These are phyloP conservation scores for Phalacrocorax carbo DNA, from an alignment of 2,113 vertebrate species.

Conservation along the genomic window DNA sequence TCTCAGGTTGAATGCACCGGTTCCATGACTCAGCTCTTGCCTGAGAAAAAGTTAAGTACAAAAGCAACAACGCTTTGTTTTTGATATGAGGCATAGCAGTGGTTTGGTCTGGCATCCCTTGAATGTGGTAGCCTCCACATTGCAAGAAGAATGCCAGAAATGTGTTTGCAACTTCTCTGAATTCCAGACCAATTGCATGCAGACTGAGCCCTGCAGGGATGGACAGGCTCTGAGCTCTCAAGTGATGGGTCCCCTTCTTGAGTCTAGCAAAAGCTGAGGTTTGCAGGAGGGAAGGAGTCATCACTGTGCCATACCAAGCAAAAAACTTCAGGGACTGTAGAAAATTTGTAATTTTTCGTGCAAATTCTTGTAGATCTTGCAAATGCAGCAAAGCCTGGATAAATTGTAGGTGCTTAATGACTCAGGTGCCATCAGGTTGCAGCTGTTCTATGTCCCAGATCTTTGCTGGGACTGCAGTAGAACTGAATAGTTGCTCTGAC, in stretches of 20 bases:
- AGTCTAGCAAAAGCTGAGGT: neutral
- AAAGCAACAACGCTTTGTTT: neutral
- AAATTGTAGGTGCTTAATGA: neutral
- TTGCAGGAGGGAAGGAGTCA: neutral
- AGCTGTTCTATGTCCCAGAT: neutral
- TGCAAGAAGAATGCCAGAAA: conserved; percentile 16
- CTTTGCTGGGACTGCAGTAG: neutral
- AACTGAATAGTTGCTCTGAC: conserved; percentile 1
- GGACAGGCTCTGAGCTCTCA: neutral
- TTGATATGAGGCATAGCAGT: neutral
- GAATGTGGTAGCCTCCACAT: neutral
- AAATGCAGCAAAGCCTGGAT: neutral
- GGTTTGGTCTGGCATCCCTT: neutral
- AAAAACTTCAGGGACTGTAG: neutral
- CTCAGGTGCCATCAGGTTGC: neutral
- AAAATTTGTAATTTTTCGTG: neutral
- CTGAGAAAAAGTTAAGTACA: neutral
- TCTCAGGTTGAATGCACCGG: fast-evolving
- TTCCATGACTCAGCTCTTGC: neutral
- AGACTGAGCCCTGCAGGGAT: neutral
- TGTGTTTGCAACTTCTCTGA: neutral
- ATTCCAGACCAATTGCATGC: neutral
- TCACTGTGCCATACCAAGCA: neutral
- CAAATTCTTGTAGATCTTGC: neutral
- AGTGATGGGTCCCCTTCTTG: neutral